These are phyloP conservation scores for Amphiura filiformis DNA, from an alignment of 35 echinoderm and acorn worm species.

Conservation along the genomic window DNA sequence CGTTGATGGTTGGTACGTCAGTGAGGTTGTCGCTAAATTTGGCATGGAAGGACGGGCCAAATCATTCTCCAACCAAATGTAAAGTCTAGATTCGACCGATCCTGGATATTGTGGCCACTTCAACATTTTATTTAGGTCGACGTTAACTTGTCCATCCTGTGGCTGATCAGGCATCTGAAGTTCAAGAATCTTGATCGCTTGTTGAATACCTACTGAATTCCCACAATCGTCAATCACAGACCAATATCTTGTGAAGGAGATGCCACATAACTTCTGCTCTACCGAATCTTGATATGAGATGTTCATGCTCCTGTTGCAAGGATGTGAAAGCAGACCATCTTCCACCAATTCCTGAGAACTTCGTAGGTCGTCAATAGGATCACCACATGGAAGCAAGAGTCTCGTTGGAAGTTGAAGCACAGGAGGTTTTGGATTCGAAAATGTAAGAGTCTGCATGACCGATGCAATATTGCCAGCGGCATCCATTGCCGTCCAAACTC, in stretches of 20 bases:
- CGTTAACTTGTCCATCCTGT: slow-evolving; percentile 6
- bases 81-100: not conserved
- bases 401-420: not conserved
- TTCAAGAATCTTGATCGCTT: not conserved
- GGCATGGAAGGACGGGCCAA: not conserved
- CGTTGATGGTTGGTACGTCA: not conserved
- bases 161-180: slow-evolving; percentile 7
- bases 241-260: slow-evolving; percentile 6
- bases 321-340: not conserved
- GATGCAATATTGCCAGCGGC: not conserved
- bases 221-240: slow-evolving; percentile 24
- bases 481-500: not conserved
- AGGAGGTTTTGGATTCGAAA: slow-evolving; percentile 2
- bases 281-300: slow-evolving; percentile 13
- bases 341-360: not conserved
- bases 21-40: not conserved
- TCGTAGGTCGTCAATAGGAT: not conserved
- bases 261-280: not conserved
- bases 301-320: not conserved
- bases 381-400: not conserved
- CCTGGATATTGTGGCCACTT: slow-evolving; percentile 8
- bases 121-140: not conserved
- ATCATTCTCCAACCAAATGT: not conserved
- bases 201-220: not conserved
- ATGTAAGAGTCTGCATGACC: not conserved